Percentiles rank a stretch among this genome's conserved stretches.
Conservation (phyloP, 1,140 invertebrate genomes). For the Ylistrum balloti region DNA sequence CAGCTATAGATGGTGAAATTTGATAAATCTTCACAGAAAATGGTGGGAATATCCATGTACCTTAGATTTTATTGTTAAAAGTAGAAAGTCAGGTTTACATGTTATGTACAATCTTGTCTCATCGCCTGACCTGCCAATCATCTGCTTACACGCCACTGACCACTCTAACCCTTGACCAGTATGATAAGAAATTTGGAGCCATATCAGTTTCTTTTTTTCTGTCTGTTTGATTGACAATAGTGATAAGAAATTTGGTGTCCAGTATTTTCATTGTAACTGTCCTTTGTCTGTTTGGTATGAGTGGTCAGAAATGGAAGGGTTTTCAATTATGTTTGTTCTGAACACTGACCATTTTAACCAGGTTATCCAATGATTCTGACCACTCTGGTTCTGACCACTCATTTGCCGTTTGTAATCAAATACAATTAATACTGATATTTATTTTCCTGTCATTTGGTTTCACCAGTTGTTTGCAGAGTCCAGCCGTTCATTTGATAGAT, state of each 20-base stretch:
- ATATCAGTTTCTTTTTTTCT: not conserved
- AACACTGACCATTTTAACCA: too few species aligned
- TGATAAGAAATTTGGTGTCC: not conserved
- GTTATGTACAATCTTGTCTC: slow-evolving; percentile 30
- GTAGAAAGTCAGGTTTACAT: not conserved
- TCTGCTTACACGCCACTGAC: not conserved
- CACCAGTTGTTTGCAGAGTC: too few species aligned
- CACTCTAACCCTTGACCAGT: not conserved
- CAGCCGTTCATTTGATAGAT: too few species aligned
- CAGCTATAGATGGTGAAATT: not conserved
- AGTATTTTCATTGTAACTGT: too few species aligned
- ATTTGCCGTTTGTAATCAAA: too few species aligned
- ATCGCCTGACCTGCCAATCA: not conserved
- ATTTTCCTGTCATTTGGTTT: too few species aligned
- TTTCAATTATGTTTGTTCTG: too few species aligned
- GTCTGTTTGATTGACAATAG: not conserved
- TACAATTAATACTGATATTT: too few species aligned
- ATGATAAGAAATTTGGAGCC: not conserved
- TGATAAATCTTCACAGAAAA: not conserved
- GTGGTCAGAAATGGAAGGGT: too few species aligned
- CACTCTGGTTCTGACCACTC: not conserved
- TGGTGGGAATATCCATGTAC: too few species aligned
- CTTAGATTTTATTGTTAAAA: too few species aligned
- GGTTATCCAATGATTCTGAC: not conserved
- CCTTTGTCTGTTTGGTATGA: too few species aligned